phyloP scores from a whole-genome alignment of 2,888 invertebrate species.

The Trissonchulus latispiculum region DNA sequence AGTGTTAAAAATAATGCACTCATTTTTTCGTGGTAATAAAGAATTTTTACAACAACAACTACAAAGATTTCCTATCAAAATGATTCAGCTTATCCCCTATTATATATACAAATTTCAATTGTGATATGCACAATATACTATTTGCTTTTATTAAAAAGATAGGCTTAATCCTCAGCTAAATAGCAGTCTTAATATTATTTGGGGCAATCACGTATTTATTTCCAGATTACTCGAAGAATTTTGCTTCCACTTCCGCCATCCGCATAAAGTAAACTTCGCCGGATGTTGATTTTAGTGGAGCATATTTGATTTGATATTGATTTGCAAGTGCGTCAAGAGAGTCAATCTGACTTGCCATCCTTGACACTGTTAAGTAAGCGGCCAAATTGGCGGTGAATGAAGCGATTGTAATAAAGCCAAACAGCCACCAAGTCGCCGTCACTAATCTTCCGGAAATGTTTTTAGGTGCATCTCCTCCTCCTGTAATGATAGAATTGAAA shows the following conservation, averaged over 20 bases:
- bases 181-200: no score
- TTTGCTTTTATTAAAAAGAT: no score
- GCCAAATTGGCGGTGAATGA: slow-evolving; percentile 96
- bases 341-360: slow-evolving; percentile 25
- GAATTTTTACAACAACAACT: no score
- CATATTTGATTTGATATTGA: slow-evolving; percentile 90
- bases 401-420: slow-evolving; percentile 96
- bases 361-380: slow-evolving; percentile 67
- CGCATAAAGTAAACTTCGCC: slow-evolving; percentile 87
- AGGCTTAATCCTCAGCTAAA: no score
- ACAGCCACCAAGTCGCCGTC: slow-evolving; percentile 97
- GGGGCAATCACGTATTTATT: no score
- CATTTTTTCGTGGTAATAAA: no score
- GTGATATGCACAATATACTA: no score
- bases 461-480: slow-evolving; percentile 89
- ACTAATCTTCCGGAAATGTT: slow-evolving; percentile 86
- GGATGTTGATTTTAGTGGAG: slow-evolving; percentile 73
- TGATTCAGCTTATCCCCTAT: no score
- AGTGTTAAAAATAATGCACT: no score
- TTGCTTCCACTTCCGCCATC: slow-evolving; percentile 87
- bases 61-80: no score
- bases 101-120: no score
- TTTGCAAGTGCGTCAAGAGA: slow-evolving; percentile 82
- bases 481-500: slow-evolving; percentile 44
- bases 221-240: slow-evolving; percentile 86